Percentiles rank a stretch among this genome's conserved stretches.
Conservation (phyloP, 2,113 vertebrate genomes). For the Podarcis cretensis region DNA sequence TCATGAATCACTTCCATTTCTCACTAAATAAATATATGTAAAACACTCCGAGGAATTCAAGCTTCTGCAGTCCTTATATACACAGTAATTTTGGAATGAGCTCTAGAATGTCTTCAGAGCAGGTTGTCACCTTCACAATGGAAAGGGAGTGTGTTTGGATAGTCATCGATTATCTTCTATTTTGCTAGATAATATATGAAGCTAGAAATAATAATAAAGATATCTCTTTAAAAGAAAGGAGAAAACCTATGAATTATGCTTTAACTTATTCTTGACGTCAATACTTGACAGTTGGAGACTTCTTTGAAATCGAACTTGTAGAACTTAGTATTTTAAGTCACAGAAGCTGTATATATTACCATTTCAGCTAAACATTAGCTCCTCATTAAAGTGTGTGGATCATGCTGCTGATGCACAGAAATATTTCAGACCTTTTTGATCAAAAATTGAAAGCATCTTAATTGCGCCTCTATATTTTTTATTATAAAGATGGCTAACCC, state of each 20-base stretch:
- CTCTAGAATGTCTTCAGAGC: not conserved
- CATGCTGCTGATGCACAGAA: not conserved
- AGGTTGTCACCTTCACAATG: not conserved
- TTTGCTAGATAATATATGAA: not conserved
- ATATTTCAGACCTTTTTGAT: not conserved
- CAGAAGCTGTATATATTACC: not conserved
- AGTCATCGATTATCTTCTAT: not conserved
- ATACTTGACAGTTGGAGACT: not conserved
- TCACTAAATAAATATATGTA: not conserved
- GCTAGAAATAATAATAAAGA: not conserved
- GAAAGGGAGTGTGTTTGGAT: not conserved
- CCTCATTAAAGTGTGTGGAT: not conserved
- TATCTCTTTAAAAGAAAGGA: not conserved
- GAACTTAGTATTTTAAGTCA: not conserved
- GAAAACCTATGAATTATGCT: not conserved
- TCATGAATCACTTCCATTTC: not conserved
- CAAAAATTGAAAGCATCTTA: not conserved
- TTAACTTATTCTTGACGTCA: not conserved
- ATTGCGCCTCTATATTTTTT: too few relatives aligned
- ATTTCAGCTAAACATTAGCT: not conserved
- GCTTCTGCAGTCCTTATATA: not conserved
- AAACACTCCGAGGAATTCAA: not conserved
- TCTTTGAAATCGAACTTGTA: conserved; percentile 17
- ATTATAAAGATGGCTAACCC: too few relatives aligned
- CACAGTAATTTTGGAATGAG: not conserved